Percentiles rank a stretch among this genome's conserved stretches.
These are phyloP conservation scores for Oikopleura dioica DNA, from an alignment of 23 tunicate genomes.

Conservation along the genomic window DNA sequence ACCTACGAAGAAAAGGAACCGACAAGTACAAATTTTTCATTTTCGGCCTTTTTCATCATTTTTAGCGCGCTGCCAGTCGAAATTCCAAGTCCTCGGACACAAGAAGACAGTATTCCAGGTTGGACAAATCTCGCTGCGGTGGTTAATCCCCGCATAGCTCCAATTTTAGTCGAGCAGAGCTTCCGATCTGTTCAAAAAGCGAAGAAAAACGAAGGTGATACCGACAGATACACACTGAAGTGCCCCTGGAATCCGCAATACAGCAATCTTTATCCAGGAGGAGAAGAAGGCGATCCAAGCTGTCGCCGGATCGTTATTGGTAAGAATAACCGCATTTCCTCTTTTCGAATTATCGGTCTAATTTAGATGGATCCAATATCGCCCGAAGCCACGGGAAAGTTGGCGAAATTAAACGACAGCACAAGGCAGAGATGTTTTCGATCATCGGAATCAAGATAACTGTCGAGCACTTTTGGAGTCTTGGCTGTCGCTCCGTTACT, in stretches of 20 bases:
- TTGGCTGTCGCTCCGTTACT: background rate
- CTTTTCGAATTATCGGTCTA: too few relatives aligned
- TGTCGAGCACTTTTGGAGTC: background rate
- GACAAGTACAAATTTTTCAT: background rate
- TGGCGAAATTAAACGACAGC: background rate
- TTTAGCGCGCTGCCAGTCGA: too few relatives aligned
- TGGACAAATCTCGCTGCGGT: conserved; percentile 6
- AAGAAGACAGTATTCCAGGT: background rate
- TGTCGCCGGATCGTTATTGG: background rate
- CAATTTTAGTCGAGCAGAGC: background rate
- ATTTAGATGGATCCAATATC: background rate
- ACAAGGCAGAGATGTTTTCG: background rate
- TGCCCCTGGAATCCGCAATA: background rate
- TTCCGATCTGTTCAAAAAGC: background rate
- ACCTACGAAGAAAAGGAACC: background rate
- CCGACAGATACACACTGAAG: background rate
- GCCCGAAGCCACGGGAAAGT: background rate
- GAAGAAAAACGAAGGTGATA: background rate
- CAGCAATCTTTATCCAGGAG: background rate
- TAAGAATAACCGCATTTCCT: too few relatives aligned
- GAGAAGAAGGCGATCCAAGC: background rate
- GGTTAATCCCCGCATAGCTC: conserved; percentile 5
- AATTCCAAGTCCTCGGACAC: too few relatives aligned
- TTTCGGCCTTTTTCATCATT: too few relatives aligned
- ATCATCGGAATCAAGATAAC: background rate